phyloP scores from a whole-genome alignment of 2,888 invertebrate genomes.

The Sesia apiformis region DNA sequence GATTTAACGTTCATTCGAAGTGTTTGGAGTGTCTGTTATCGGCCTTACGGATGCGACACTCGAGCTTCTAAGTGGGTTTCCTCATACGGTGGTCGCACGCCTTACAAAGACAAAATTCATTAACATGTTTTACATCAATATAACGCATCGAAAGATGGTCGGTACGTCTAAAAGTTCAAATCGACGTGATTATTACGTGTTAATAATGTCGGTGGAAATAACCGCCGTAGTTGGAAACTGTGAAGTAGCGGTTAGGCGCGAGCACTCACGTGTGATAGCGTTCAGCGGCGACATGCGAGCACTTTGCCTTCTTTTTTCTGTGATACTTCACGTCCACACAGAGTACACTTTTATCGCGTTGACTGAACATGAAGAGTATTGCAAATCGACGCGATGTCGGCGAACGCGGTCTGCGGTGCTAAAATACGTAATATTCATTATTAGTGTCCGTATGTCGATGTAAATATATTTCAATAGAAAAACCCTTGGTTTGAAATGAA shows the following conservation, averaged over 20 bases:
- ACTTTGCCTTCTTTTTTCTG: not conserved
- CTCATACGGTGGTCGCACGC: slow-evolving; percentile 49
- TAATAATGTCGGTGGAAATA: slow-evolving; percentile 33
- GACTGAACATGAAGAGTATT: not conserved
- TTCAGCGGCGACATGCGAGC: not conserved
- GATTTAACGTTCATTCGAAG: slow-evolving; percentile 22
- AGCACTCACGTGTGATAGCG: not conserved
- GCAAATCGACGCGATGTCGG: not conserved
- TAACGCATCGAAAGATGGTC: slow-evolving; percentile 50
- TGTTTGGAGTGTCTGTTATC: slow-evolving; percentile 49
- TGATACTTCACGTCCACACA: not conserved
- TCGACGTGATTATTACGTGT: slow-evolving; percentile 45
- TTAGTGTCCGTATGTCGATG: too few species aligned
- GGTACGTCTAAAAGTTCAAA: slow-evolving; percentile 29
- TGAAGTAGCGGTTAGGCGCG: slow-evolving; percentile 8
- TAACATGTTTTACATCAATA: slow-evolving; percentile 19
- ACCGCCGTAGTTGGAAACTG: slow-evolving; percentile 27
- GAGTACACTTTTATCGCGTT: not conserved
- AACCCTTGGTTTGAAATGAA: too few species aligned
- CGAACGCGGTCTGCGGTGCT: too few species aligned
- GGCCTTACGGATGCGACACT: slow-evolving; percentile 37
- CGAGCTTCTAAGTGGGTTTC: slow-evolving; percentile 45
- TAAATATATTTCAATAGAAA: too few species aligned
- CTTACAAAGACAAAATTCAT: slow-evolving; percentile 19
- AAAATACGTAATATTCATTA: too few species aligned